Percentiles rank a stretch among this genome's conserved stretches.
Evolutionary conservation across 2,113 vertebrate species (phyloP).

Genomic region (Labeo rohita): DNA sequence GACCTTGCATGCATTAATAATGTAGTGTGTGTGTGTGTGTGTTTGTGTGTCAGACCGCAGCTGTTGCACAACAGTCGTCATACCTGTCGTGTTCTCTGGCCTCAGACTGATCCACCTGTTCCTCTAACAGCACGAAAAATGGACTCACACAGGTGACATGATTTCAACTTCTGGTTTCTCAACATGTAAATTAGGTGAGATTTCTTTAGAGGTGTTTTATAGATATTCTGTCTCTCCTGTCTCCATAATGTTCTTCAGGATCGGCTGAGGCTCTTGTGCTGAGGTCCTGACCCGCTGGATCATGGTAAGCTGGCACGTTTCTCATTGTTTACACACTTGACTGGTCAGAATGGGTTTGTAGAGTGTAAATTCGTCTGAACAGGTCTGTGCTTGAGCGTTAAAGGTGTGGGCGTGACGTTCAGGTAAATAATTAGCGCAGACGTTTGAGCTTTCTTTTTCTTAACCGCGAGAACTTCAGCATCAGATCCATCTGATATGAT

Average conservation of each 20-base stretch:
- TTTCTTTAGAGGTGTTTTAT: no score
- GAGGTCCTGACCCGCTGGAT: neutral
- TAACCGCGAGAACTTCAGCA: neutral
- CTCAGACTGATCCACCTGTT: neutral
- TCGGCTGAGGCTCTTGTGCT: neutral
- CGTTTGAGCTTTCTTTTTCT: neutral
- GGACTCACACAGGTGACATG: neutral
- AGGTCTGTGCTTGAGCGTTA: neutral
- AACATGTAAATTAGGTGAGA: neutral
- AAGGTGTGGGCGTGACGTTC: slow-evolving; percentile 1
- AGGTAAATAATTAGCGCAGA: slow-evolving; percentile 28
- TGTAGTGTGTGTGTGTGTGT: slow-evolving; percentile 30
- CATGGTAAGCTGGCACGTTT: slow-evolving; percentile 18
- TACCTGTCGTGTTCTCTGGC: neutral
- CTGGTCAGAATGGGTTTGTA: neutral
- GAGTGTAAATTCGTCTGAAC: neutral
- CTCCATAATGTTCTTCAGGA: neutral
- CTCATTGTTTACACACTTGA: neutral
- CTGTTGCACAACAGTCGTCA: neutral
- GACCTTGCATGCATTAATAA: neutral
- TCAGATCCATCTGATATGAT: neutral
- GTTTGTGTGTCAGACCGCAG: slow-evolving; percentile 21
- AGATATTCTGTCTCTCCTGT: no score
- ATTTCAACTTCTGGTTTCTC: neutral
- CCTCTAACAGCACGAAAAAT: neutral